phyloP scores from a whole-genome alignment of 2,797 vertebrate species.

The Alfaro cultratus region DNA sequence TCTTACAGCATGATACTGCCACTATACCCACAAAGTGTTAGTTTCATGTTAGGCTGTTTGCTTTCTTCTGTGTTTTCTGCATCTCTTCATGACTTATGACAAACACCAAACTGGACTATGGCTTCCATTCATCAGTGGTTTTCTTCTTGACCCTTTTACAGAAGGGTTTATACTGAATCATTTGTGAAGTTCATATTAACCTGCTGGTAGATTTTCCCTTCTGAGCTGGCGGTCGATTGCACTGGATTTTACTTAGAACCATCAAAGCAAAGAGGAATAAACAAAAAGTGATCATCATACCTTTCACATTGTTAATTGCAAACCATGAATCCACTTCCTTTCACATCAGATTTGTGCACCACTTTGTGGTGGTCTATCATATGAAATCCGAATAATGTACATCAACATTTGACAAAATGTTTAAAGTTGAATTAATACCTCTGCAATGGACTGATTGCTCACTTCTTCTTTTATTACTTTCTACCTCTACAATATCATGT shows the following conservation, averaged over 20 bases:
- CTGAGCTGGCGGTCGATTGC: not conserved
- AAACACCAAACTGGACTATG: not conserved
- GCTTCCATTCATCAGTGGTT: not conserved
- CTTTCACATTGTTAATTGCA: not conserved
- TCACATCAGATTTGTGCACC: not conserved
- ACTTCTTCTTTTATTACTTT: not conserved
- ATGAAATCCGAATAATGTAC: not conserved
- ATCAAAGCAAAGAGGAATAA: not conserved
- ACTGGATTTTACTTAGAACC: not conserved
- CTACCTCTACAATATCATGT: not conserved
- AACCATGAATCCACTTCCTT: not conserved
- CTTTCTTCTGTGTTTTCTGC: not conserved
- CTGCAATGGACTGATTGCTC: not conserved
- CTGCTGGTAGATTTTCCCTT: not conserved
- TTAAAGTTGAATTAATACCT: not conserved
- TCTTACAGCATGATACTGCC: not conserved
- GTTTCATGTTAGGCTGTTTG: not conserved
- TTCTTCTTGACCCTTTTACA: not conserved
- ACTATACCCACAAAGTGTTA: not conserved
- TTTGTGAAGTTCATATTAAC: not conserved
- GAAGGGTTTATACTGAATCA: not conserved
- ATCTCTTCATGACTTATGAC: not conserved
- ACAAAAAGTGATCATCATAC: not conserved
- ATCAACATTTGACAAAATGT: not conserved
- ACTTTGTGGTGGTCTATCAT: not conserved